phyloP scores from a whole-genome alignment of 2,797 vertebrate species.

The Centropyge bicolor region DNA sequence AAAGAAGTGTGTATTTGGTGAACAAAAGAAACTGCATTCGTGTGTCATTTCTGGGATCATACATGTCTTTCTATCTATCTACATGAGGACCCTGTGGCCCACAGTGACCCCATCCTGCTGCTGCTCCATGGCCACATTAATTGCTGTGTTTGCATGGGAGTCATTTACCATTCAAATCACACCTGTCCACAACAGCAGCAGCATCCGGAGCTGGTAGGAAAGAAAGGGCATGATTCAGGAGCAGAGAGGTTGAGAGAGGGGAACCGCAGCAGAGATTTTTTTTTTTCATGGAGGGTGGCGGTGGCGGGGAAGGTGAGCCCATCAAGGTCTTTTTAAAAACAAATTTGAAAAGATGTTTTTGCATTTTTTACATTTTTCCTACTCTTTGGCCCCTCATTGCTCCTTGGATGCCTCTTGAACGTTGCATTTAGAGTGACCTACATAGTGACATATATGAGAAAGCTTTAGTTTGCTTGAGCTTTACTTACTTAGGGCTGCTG shows the following conservation, averaged over 20 bases:
- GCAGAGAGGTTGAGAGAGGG: neutral
- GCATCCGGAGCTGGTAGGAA: slow-evolving; percentile 52
- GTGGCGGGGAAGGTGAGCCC: neutral
- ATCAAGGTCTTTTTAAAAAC: neutral
- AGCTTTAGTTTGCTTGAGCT: neutral
- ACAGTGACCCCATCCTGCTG: slow-evolving; percentile 9
- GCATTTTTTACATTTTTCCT: neutral
- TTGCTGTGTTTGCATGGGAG: slow-evolving; percentile 62
- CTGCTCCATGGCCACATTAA: slow-evolving; percentile 23
- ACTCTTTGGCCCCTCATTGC: neutral
- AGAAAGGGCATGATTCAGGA: slow-evolving; percentile 36
- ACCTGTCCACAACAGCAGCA: slow-evolving; percentile 66
- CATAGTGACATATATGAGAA: neutral
- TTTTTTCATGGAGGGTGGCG: neutral
- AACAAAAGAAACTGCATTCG: slow-evolving; percentile 25
- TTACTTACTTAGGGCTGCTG: neutral
- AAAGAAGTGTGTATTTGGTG: slow-evolving; percentile 56
- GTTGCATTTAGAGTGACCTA: neutral
- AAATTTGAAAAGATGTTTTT: neutral
- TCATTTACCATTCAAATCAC: slow-evolving; percentile 77
- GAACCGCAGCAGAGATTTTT: neutral
- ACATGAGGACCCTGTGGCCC: neutral
- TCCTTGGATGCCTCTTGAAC: neutral
- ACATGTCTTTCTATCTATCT: neutral
- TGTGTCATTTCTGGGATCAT: slow-evolving; percentile 25